phyloP scores from a whole-genome alignment of 2,797 vertebrate genomes.

The Fringilla coelebs region DNA sequence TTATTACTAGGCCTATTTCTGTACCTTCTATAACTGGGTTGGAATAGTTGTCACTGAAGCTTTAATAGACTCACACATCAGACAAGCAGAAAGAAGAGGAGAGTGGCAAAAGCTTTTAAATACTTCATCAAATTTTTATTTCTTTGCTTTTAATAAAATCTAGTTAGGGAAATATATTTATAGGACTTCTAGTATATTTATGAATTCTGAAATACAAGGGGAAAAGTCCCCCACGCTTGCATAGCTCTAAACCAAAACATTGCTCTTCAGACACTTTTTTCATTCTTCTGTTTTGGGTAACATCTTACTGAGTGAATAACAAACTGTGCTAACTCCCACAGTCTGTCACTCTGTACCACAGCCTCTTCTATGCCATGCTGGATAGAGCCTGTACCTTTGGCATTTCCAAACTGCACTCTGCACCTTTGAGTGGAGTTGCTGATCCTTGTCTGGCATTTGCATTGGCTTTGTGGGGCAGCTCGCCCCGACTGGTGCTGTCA shows the following conservation, averaged over 20 bases:
- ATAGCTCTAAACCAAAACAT: not conserved
- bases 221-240: not conserved
- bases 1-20: slow-evolving; percentile 27
- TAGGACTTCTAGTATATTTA: not conserved
- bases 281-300: not conserved
- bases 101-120: slow-evolving; percentile 30
- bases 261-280: not conserved
- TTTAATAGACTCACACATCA: not conserved
- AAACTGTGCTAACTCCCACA: not conserved
- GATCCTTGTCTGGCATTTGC: not conserved
- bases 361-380: not conserved
- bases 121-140: slow-evolving; percentile 17
- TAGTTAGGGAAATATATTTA: not conserved
- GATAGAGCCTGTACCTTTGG: not conserved
- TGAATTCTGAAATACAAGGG: not conserved
- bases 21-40: not conserved
- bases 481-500: fast-evolving
- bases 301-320: not conserved
- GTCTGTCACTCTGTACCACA: not conserved
- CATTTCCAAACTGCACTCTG: not conserved
- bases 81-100: not conserved
- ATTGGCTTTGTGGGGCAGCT: not conserved
- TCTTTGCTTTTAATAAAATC: slow-evolving; percentile 30
- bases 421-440: not conserved
- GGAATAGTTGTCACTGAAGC: not conserved